These are phyloP conservation scores for Babyrousa celebensis DNA, from an alignment of 2,797 vertebrate species.

Conservation along the genomic window DNA sequence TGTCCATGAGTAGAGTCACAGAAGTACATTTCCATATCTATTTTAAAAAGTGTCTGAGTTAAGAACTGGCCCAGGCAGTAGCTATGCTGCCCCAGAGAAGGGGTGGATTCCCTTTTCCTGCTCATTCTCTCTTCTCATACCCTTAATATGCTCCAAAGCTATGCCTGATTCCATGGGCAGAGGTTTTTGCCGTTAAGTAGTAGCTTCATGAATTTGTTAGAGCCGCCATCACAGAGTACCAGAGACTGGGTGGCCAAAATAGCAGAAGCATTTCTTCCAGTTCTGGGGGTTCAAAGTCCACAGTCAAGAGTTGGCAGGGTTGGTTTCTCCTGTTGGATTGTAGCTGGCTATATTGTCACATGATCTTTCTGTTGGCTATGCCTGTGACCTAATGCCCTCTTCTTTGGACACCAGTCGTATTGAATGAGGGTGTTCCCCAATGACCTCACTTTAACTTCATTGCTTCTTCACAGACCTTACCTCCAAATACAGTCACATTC, in stretches of 20 bases:
- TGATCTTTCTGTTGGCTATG: not conserved
- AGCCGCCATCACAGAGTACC: not conserved
- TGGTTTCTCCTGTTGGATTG: not conserved
- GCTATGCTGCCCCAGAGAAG: not conserved
- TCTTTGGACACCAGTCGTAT: not conserved
- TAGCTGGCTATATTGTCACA: not conserved
- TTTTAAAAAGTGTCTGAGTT: not conserved
- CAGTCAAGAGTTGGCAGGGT: not conserved
- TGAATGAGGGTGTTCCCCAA: not conserved
- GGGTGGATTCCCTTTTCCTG: too few species aligned
- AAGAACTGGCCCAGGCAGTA: not conserved
- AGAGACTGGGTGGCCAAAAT: too few species aligned
- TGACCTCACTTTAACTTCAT: not conserved
- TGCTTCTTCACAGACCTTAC: not conserved
- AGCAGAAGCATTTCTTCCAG: not conserved
- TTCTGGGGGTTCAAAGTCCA: not conserved
- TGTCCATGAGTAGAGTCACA: not conserved
- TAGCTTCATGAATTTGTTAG: not conserved
- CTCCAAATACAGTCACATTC: not conserved
- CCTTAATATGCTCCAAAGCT: not conserved
- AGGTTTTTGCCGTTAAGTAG: not conserved
- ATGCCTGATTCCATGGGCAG: not conserved
- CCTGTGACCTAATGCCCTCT: not conserved
- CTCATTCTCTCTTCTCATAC: not conserved
- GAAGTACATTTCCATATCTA: not conserved